Evolutionary conservation across 64 coral and sea anemone species (phyloP), one percentile per base, ranked within the genome.

Genomic region (Acropora tenuis): DNA sequence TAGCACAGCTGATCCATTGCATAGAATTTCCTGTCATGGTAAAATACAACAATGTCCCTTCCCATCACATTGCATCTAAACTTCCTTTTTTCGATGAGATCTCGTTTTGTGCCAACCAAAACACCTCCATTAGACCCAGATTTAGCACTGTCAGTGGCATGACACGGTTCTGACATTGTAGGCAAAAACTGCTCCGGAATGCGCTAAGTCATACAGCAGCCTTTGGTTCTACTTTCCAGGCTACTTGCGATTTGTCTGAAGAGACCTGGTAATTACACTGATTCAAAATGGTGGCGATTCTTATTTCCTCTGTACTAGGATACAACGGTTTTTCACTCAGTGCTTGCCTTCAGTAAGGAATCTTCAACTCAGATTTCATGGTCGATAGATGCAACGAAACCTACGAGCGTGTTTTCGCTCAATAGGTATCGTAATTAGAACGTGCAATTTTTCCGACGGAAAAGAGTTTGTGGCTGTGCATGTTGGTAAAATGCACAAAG

Each of bases 1-100:
- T 92, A 92, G 40, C 90, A 92, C 30, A 17, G 71, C 44, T 92
- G 80, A 63, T 92, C 90, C 80, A 92, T 80, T 12, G 80, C 90
- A 77, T 83, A 77, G 49, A 92, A 75, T 7, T 67, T 72, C 15
- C 55, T 68, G 44, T 91, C 74, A 44, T 76, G 79, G 71, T 84
- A 84, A 91, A 91, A 91, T 9, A 91, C n/a, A 18, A 74, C 90
- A 58, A 91, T 43, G 8, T 84, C 80, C 55, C 90, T 84, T 44
- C 90, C 90, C 41, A 76, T 69, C 17, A 92, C 90, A n/a, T 58
- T 84, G 73, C 73, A 92, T 75, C 63, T 50, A 15, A 85, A n/a
- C 30, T 84, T 92, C 18, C 47, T 57, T 84, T 85, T 82, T 60
- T 85, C 68, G 42, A 85, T 50, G 41, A 92, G 50, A 41, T 92